A percentile compares a stretch with the other conserved stretches of the same genome.
Conservation (phyloP, 2,797 vertebrate genomes). For the Chiloscyllium punctatum region DNA sequence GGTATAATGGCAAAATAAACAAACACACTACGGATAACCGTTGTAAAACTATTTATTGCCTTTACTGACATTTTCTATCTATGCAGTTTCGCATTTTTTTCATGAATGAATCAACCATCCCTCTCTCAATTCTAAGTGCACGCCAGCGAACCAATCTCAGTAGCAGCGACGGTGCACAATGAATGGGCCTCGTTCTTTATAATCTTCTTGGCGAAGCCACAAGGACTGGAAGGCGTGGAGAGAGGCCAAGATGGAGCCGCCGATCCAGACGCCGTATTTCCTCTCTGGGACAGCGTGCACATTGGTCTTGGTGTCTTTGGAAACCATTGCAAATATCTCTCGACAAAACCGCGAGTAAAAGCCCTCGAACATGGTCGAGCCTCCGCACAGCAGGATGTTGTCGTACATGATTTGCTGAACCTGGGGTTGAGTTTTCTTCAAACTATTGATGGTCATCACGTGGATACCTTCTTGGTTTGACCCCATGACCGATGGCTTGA, state of each 20-base stretch:
- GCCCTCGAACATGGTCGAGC: conserved; percentile 48
- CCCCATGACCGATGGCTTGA: conserved; percentile 39
- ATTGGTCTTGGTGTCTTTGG: neutral
- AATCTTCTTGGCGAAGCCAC: conserved; percentile 49
- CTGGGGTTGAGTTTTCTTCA: conserved; percentile 41
- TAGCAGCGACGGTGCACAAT: conserved; percentile 51
- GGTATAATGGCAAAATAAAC: no score
- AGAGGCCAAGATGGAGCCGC: conserved; percentile 52
- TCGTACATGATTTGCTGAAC: conserved; percentile 29
- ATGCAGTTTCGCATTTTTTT: neutral
- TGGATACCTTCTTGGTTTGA: conserved; percentile 43
- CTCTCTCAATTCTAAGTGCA: neutral
- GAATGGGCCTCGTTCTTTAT: conserved; percentile 47
- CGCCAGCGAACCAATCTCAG: conserved; percentile 35
- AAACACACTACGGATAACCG: neutral
- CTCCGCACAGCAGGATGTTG: conserved; percentile 50
- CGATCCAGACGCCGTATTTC: conserved; percentile 46
- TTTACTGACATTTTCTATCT: conserved; percentile 18
- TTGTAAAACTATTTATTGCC: conserved; percentile 31
- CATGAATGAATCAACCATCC: neutral
- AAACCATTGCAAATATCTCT: conserved; percentile 39
- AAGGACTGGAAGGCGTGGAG: conserved; percentile 48
- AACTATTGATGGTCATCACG: conserved; percentile 43
- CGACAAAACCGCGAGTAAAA: conserved; percentile 44
- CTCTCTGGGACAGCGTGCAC: conserved; percentile 43